Percentiles rank a stretch among this genome's conserved stretches.
phyloP scores from a whole-genome alignment of 2,888 invertebrate species.

The Mythimna impura region DNA sequence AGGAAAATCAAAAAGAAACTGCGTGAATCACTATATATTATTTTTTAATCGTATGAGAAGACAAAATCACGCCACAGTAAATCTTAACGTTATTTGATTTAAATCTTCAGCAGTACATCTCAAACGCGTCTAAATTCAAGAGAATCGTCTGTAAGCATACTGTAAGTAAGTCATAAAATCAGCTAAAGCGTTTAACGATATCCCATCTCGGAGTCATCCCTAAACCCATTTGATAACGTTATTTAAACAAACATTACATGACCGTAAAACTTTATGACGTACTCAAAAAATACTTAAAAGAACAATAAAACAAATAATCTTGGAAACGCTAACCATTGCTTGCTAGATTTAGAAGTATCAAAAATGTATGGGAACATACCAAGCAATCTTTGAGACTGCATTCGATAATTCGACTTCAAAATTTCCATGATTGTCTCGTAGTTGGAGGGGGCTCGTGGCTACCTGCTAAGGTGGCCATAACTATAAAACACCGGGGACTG shows the following conservation, averaged over 20 bases:
- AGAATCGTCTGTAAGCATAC: conserved; percentile 45
- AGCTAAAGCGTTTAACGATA: conserved; percentile 62
- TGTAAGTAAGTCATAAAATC: conserved; percentile 58
- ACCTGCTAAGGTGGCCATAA: conserved; percentile 66
- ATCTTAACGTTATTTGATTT: conserved; percentile 3
- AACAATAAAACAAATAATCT: conserved; percentile 49
- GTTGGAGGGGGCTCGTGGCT: conserved; percentile 37
- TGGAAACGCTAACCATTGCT: conserved; percentile 32
- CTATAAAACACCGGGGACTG: conserved; percentile 70
- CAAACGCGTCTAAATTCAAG: conserved; percentile 29
- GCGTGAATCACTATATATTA: not conserved
- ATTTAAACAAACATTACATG: conserved; percentile 67
- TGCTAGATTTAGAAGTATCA: not conserved
- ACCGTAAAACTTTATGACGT: conserved; percentile 60
- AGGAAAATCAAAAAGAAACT: not conserved
- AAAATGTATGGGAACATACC: not conserved
- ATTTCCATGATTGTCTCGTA: conserved; percentile 15
- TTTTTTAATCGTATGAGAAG: not conserved
- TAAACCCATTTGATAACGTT: conserved; percentile 64
- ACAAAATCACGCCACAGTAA: not conserved
- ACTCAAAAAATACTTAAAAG: conserved; percentile 58
- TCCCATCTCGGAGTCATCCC: conserved; percentile 58
- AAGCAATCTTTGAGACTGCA: not conserved
- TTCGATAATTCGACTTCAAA: conserved; percentile 29
- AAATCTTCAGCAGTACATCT: conserved; percentile 21